A percentile compares a stretch with the other conserved stretches of the same genome.
phyloP scores from a whole-genome alignment of 2,888 invertebrate species.

The Thalpophila matura region DNA sequence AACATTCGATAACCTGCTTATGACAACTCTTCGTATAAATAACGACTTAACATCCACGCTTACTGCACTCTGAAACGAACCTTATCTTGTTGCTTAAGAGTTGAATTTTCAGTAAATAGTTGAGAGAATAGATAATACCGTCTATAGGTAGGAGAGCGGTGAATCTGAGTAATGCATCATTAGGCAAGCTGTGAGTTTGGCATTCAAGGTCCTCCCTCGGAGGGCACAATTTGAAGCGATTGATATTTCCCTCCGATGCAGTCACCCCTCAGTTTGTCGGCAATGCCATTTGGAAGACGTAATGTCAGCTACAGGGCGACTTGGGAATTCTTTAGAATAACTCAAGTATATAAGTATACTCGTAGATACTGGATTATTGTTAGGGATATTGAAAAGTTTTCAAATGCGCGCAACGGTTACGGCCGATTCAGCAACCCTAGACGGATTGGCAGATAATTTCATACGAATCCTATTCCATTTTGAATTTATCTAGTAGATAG shows the following conservation, averaged over 20 bases:
- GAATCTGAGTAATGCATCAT: constrained; percentile 78
- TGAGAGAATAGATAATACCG: constrained; percentile 45
- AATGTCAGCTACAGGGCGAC: constrained; percentile 64
- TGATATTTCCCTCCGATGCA: constrained; percentile 75
- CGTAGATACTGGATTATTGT: constrained; percentile 30
- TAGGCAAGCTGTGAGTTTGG: constrained; percentile 78
- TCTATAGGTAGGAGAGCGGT: constrained; percentile 69
- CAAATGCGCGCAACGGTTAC: constrained; percentile 1
- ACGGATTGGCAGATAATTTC: too few relatives aligned
- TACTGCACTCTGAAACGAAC: constrained; percentile 19
- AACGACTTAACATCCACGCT: constrained; percentile 38
- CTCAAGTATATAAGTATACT: constrained; percentile 47
- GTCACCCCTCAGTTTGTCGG: constrained; percentile 67
- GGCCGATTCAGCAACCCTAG: too few relatives aligned
- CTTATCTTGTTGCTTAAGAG: constrained; percentile 2
- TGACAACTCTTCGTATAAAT: constrained; percentile 57
- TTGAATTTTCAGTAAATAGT: constrained; percentile 25
- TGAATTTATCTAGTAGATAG: too few relatives aligned
- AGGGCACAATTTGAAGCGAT: constrained; percentile 76
- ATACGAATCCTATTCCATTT: too few relatives aligned
- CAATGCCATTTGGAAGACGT: constrained; percentile 68
- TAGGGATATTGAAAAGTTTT: constrained; percentile 29
- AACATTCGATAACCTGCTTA: constrained; percentile 72
- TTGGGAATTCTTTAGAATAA: constrained; percentile 66
- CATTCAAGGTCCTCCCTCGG: constrained; percentile 78